A percentile compares a stretch with the other conserved stretches of the same genome.
Evolutionary conservation across 2,113 vertebrate species (phyloP).

Genomic region (Atrichornis clamosus): DNA sequence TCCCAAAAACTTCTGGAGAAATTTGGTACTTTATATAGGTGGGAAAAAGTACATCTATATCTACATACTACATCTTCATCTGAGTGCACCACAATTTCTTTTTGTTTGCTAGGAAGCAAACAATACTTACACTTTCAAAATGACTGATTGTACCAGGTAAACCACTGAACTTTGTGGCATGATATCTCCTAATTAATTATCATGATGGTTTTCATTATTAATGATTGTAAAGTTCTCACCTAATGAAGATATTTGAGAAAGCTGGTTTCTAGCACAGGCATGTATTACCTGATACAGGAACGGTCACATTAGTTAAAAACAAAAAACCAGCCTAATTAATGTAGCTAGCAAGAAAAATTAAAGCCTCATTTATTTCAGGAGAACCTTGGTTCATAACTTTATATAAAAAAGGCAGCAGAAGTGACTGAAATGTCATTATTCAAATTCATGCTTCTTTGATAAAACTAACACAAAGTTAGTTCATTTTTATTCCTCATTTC

Average conservation of each 20-base stretch:
- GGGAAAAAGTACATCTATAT: background rate
- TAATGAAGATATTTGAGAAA: background rate
- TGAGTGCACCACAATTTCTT: background rate
- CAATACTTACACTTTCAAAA: background rate
- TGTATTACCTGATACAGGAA: background rate
- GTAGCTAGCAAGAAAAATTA: background rate
- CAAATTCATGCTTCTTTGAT: background rate
- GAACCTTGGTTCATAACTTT: background rate
- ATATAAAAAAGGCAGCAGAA: background rate
- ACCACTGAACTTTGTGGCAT: background rate
- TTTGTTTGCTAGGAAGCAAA: background rate
- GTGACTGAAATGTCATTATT: constrained; percentile 13
- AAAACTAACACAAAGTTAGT: background rate
- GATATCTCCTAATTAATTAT: background rate
- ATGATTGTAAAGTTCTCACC: background rate
- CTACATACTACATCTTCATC: background rate
- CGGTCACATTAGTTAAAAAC: background rate
- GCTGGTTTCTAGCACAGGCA: background rate
- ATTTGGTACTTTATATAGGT: background rate
- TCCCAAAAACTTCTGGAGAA: background rate
- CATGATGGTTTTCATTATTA: background rate
- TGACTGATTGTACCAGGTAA: background rate
- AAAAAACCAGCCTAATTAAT: background rate
- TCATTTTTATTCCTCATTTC: background rate
- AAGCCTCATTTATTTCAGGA: constrained; percentile 1